phyloP scores from a whole-genome alignment of 2,888 invertebrate species.

The Cerastis rubricosa region DNA sequence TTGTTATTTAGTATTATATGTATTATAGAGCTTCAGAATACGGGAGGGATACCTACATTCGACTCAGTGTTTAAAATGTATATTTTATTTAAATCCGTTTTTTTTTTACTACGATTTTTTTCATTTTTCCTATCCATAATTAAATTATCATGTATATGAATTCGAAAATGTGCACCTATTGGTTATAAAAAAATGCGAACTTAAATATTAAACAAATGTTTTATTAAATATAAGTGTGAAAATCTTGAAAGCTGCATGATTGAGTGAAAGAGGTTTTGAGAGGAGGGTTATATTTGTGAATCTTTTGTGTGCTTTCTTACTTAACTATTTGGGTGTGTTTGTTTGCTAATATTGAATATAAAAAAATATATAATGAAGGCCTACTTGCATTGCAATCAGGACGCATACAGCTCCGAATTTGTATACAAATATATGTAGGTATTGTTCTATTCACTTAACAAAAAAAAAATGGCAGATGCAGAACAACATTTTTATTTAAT shows the following conservation, averaged over 20 bases:
- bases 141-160: neutral
- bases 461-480: neutral
- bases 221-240: neutral
- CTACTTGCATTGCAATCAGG: neutral
- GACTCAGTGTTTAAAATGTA: neutral
- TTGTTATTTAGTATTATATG: neutral
- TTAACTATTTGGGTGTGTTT: slow-evolving; percentile 2
- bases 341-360: neutral
- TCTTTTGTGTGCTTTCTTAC: neutral
- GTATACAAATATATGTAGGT: neutral
- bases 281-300: neutral
- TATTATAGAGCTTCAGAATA: neutral
- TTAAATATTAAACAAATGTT: neutral
- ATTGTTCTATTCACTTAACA: neutral
- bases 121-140: neutral
- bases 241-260: slow-evolving; percentile 27
- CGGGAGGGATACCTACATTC: neutral
- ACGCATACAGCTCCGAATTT: neutral
- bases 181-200: neutral
- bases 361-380: too few relatives aligned
- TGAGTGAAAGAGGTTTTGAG: neutral
- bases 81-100: neutral
- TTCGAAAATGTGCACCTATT: neutral
- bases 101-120: neutral
- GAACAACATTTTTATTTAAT: neutral